Evolutionary conservation across 2,113 vertebrate species (phyloP), one percentile per base, ranked within the genome.

Genomic region (Lasiurus cinereus): DNA sequence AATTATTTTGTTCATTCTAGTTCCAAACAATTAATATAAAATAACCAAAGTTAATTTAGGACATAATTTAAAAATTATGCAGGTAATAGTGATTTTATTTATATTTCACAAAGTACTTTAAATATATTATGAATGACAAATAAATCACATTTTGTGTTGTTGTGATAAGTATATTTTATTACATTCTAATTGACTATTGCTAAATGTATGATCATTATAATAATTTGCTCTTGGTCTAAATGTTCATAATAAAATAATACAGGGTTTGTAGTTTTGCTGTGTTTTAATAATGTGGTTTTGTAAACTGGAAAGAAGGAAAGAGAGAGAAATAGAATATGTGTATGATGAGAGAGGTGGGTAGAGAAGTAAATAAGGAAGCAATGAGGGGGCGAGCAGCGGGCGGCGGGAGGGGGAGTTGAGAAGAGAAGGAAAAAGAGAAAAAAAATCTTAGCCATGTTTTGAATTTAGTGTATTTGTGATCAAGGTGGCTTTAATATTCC

Each of bases 121-220:
- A 39, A 48, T 33, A 54, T 21, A 31, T 83, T 5, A 86, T 31
- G 31, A 79, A 50, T 70, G 8, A 62, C 14, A n/a, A n/a, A n/a
- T n/a, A 22, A 83, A 56, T 66, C 88, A 72, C 66, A 77, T 70
- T 79, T 91, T 66, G 22, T 48, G 54, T 78, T 54, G 3, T 76
- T 90, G 29, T 43, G 5, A 78, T 91, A 76, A 95, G 84, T 27
- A 72, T 21, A 92, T 80, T 69, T 69, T n/a, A 86, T 69, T 27
- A 54, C 33, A 24, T 27, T 43, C 64, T 67, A 43, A 56, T 19
- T 66, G 39, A 87, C 54, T 78, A 66, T 64, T 83, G 33, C 2
- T 93, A 77, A 69, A 31, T 14, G 24, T 64, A 33, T 66, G 11
- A 79, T 83, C 66, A 77, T 66, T 70, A n/a, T 13, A 11, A 86